Evolutionary conservation across 2,888 invertebrate species (phyloP).

Genomic region (Amphipyra tragopoginis): DNA sequence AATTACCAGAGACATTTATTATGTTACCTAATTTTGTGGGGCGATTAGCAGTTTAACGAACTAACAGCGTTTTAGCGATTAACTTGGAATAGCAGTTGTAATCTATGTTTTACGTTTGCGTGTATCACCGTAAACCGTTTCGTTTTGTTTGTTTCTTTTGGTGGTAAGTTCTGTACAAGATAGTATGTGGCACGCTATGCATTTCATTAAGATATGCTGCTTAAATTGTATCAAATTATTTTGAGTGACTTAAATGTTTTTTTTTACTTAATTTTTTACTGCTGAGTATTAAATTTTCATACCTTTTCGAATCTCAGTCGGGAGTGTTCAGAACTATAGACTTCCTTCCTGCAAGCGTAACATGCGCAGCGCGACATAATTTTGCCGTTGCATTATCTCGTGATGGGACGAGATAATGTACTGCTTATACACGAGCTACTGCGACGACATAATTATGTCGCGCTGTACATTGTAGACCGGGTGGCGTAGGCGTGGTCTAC

Average conservation of each 20-base stretch:
- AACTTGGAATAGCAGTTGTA: slow-evolving; percentile 59
- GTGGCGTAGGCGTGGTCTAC: too few relatives aligned
- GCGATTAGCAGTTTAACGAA: slow-evolving; percentile 69
- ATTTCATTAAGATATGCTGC: slow-evolving; percentile 49
- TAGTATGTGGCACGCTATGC: slow-evolving; percentile 46
- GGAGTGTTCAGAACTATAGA: too few relatives aligned
- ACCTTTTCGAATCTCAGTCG: too few relatives aligned
- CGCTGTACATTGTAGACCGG: too few relatives aligned
- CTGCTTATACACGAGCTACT: too few relatives aligned
- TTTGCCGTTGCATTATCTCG: too few relatives aligned
- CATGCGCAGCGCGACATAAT: too few relatives aligned
- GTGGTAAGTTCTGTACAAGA: slow-evolving; percentile 26
- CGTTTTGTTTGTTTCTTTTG: slow-evolving; percentile 36
- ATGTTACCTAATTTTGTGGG: slow-evolving; percentile 66
- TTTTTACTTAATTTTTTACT: too few relatives aligned
- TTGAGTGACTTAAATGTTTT: too few relatives aligned
- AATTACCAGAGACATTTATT: slow-evolving; percentile 64
- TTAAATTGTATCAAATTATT: slow-evolving; percentile 5
- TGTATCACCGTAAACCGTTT: slow-evolving; percentile 46
- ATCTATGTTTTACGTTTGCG: slow-evolving; percentile 58
- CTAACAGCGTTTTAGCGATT: slow-evolving; percentile 66
- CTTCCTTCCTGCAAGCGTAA: too few relatives aligned
- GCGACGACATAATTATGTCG: too few relatives aligned
- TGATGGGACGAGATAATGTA: too few relatives aligned
- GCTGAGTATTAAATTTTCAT: background rate